Percentiles rank a stretch among this genome's conserved stretches.
Conservation (phyloP, 2,113 vertebrate species). For the Hemicordylus capensis region DNA sequence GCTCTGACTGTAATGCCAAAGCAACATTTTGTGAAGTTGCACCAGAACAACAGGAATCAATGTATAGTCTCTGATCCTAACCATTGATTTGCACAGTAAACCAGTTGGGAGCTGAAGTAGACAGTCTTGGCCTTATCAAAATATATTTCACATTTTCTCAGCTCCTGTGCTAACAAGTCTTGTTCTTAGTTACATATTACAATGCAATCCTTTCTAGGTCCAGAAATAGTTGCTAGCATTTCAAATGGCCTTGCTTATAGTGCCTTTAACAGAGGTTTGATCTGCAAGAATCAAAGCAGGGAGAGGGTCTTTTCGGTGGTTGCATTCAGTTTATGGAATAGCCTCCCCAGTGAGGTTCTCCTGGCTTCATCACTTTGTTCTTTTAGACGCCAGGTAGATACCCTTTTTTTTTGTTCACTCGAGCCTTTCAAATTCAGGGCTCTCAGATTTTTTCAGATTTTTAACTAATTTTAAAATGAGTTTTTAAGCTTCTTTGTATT, state of each 20-base stretch:
- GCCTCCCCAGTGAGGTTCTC: too few relatives aligned
- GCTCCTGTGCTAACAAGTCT: neutral
- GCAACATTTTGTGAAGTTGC: neutral
- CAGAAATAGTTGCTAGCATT: neutral
- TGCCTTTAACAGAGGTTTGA: neutral
- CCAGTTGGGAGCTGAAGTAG: neutral
- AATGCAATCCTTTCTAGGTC: neutral
- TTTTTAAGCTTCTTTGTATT: too few relatives aligned
- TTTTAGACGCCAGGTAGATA: too few relatives aligned
- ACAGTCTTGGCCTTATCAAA: neutral
- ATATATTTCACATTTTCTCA: neutral
- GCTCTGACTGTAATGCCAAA: neutral
- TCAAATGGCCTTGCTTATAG: neutral
- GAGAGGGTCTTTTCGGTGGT: too few relatives aligned
- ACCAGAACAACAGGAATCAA: neutral
- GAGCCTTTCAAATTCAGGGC: too few relatives aligned
- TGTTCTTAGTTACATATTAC: slow-evolving; percentile 3
- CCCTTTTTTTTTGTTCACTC: too few relatives aligned
- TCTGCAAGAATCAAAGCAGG: neutral
- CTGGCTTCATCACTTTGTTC: too few relatives aligned
- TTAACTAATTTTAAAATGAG: too few relatives aligned
- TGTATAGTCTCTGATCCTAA: neutral
- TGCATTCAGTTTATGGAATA: too few relatives aligned
- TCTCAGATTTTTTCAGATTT: too few relatives aligned
- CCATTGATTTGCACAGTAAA: neutral